Evolutionary conservation across 2,888 invertebrate genomes (phyloP).

Genomic region (Pristionchus mayeri): DNA sequence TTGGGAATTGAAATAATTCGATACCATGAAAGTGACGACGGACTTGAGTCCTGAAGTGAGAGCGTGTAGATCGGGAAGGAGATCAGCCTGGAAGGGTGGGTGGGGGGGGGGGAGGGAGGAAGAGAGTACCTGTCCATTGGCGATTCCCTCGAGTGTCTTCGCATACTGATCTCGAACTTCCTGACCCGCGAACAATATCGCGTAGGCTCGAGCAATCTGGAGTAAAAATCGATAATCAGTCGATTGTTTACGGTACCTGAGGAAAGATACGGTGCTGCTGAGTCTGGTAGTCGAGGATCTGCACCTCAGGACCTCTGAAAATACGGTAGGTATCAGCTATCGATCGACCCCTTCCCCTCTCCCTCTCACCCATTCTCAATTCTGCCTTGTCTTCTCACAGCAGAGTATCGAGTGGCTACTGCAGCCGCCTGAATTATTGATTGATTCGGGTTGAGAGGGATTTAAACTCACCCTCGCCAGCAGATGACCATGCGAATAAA

Average conservation of each 20-base stretch:
- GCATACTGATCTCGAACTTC: slow-evolving; percentile 60
- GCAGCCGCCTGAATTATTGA: slow-evolving; percentile 82
- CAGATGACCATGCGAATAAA: slow-evolving; percentile 85
- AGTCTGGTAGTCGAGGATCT: slow-evolving; percentile 92
- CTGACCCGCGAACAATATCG: slow-evolving; percentile 82
- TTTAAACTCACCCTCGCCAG: slow-evolving; percentile 82
- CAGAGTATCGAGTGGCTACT: slow-evolving; percentile 91
- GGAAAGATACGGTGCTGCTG: slow-evolving; percentile 94
- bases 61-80: no score
- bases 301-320: slow-evolving; percentile 82
- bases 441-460: not conserved
- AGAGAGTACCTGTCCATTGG: not conserved
- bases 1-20: no score
- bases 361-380: slow-evolving; percentile 84
- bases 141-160: not conserved
- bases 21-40: no score
- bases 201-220: slow-evolving; percentile 83
- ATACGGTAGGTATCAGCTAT: not conserved
- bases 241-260: slow-evolving; percentile 80
- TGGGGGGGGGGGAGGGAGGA: no score
- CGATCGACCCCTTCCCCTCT: no score
- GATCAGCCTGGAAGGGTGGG: no score
- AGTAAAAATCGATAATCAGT: not conserved
- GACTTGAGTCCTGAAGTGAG: no score
- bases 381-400: slow-evolving; percentile 90